Conservation (phyloP, 2,113 vertebrate species). For the Cololabis saira region DNA sequence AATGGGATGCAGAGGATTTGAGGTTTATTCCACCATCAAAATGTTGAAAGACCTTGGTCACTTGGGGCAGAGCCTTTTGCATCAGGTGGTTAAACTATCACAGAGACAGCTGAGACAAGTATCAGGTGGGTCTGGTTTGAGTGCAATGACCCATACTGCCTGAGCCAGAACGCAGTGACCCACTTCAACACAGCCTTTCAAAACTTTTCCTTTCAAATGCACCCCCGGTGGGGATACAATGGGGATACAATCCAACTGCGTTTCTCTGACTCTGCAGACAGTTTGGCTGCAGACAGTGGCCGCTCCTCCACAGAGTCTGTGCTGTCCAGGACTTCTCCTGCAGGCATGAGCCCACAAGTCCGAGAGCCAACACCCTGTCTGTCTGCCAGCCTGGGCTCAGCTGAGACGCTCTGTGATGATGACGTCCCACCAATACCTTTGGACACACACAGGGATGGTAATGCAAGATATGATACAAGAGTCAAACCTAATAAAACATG, state of each 20-base stretch:
- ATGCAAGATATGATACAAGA: constrained; percentile 11
- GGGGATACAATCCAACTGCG: constrained; percentile 7
- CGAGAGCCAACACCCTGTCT: constrained; percentile 84
- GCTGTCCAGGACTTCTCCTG: constrained; percentile 88
- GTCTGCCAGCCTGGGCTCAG: constrained; percentile 82
- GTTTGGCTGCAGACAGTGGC: constrained; percentile 84
- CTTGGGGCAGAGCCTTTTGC: too few species aligned
- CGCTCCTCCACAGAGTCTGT: constrained; percentile 84
- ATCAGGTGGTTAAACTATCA: too few species aligned
- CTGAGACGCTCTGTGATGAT: constrained; percentile 76
- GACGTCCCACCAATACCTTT: constrained; percentile 78
- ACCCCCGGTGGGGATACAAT: background rate
- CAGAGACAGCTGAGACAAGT: too few species aligned
- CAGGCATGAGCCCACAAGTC: constrained; percentile 93
- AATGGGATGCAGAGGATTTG: too few species aligned
- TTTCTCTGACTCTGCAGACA: constrained; percentile 77
- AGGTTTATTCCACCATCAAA: too few species aligned
- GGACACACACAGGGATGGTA: constrained; percentile 85
- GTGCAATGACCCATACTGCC: too few species aligned
- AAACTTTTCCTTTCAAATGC: too few species aligned
- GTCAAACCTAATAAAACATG: background rate
- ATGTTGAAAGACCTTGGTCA: too few species aligned
- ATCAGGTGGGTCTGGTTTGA: too few species aligned
- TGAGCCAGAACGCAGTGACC: too few species aligned
- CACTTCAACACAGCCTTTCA: too few species aligned